Percentiles rank a stretch among this genome's conserved stretches.
phyloP scores from a whole-genome alignment of 2,888 invertebrate genomes.

The Drosophila robusta region DNA sequence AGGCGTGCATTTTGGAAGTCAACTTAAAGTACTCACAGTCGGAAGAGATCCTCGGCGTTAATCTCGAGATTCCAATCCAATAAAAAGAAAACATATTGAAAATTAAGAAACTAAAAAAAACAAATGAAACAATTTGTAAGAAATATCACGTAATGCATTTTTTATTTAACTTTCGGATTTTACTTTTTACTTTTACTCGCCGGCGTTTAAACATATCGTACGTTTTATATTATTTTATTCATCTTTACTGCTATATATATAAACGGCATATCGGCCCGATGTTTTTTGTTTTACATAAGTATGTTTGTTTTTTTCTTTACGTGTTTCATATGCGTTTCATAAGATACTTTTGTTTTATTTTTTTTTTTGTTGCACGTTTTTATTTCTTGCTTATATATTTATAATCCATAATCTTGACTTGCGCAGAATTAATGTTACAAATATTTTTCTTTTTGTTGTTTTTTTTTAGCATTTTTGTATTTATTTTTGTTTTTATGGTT shows the following conservation, averaged over 20 bases:
- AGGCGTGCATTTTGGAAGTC: slow-evolving; percentile 51
- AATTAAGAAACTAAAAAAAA: slow-evolving; percentile 4
- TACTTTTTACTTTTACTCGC: slow-evolving; percentile 34
- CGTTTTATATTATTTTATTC: slow-evolving; percentile 34
- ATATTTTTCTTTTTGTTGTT: slow-evolving; percentile 17
- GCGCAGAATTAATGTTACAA: slow-evolving; percentile 52
- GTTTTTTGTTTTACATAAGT: slow-evolving; percentile 50
- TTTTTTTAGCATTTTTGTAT: slow-evolving; percentile 28
- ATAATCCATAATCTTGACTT: slow-evolving; percentile 53
- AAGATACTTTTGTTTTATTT: slow-evolving; percentile 57
- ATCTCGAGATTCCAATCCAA: slow-evolving; percentile 4
- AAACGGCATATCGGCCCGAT: slow-evolving; percentile 34
- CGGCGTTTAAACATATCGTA: slow-evolving; percentile 40
- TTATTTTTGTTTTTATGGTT: slow-evolving; percentile 55
- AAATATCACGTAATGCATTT: slow-evolving; percentile 80
- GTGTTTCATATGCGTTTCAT: slow-evolving; percentile 55
- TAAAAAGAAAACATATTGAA: slow-evolving; percentile 3
- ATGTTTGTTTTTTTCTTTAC: slow-evolving; percentile 18
- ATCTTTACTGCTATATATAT: slow-evolving; percentile 34
- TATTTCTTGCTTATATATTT: slow-evolving; percentile 18
- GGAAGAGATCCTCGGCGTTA: neutral
- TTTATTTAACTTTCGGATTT: slow-evolving; percentile 64
- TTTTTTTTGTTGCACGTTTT: slow-evolving; percentile 35
- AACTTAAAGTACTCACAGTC: slow-evolving; percentile 15
- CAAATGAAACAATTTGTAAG: slow-evolving; percentile 72